phyloP scores from a whole-genome alignment of 1,140 invertebrate genomes.

The Brachionus rotundiformis region DNA sequence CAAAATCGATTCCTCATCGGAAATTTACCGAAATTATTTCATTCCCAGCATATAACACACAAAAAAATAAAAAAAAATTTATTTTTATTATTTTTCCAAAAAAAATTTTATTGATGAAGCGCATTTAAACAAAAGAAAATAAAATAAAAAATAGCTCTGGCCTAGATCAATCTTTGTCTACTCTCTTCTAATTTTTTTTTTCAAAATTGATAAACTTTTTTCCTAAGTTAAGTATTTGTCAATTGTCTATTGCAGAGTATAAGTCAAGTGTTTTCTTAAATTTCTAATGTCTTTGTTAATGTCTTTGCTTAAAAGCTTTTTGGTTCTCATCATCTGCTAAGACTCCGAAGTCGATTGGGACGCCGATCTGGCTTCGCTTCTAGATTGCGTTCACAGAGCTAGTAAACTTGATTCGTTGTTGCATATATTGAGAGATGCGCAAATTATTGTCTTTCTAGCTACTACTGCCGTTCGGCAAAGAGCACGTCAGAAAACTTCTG shows the following conservation, averaged over 20 bases:
- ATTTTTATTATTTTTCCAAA: not conserved
- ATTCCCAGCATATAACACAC: no score
- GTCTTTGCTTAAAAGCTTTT: not conserved
- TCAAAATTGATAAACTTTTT: not conserved
- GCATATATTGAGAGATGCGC: no score
- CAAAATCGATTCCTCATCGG: not conserved
- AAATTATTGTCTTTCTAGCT: not conserved
- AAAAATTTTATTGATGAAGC: slow-evolving; percentile 2
- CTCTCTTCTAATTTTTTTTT: not conserved
- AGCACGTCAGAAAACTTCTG: no score
- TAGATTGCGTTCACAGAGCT: no score
- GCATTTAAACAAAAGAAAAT: not conserved
- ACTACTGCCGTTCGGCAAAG: no score
- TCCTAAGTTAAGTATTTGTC: slow-evolving; percentile 3
- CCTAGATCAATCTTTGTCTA: not conserved
- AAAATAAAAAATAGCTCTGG: no score
- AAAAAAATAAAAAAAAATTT: no score
- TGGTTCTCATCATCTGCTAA: not conserved
- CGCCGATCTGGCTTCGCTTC: not conserved
- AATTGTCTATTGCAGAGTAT: not conserved
- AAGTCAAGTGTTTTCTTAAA: not conserved
- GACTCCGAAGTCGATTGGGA: not conserved
- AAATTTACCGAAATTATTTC: slow-evolving; percentile 11
- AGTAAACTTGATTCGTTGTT: not conserved
- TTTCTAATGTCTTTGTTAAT: not conserved